phyloP scores from a whole-genome alignment of 2,797 vertebrate genomes.

The Urocyon cinereoargenteus region DNA sequence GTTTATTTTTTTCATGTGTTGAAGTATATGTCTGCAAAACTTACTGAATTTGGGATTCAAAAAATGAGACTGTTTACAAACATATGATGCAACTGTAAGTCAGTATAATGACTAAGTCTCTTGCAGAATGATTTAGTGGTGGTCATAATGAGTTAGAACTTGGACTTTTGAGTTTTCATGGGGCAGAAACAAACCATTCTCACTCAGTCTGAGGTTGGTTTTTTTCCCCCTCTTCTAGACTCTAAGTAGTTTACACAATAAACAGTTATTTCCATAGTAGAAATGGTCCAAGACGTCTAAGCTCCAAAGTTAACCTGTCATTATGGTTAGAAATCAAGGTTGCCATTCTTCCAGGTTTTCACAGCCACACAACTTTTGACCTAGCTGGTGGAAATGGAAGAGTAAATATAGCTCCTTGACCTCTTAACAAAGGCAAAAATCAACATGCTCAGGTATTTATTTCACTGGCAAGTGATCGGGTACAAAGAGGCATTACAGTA shows the following conservation, averaged over 20 bases:
- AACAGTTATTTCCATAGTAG: constrained; percentile 74
- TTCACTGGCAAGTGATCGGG: background rate
- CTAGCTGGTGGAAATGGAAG: constrained; percentile 27
- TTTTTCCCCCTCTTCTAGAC: constrained; percentile 18
- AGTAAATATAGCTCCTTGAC: constrained; percentile 40
- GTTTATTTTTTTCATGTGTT: constrained; percentile 67
- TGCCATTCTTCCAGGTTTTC: constrained; percentile 74
- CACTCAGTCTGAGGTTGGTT: constrained; percentile 40
- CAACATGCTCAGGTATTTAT: constrained; percentile 16
- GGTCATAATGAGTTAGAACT: constrained; percentile 56
- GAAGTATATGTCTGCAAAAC: constrained; percentile 78
- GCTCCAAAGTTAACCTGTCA: constrained; percentile 64
- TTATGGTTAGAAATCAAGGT: constrained; percentile 79
- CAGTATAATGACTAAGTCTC: constrained; percentile 73
- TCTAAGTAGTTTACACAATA: constrained; percentile 78
- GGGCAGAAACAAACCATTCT: constrained; percentile 70
- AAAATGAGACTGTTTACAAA: constrained; percentile 81
- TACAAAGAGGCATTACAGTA: background rate
- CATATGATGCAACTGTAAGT: background rate
- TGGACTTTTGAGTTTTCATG: constrained; percentile 58
- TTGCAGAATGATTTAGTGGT: constrained; percentile 59
- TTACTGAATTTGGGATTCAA: constrained; percentile 66
- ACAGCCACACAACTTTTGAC: constrained; percentile 71
- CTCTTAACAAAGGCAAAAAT: constrained; percentile 46
- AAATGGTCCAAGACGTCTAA: constrained; percentile 73